Evolutionary conservation across 2,113 vertebrate genomes (phyloP).

Genomic region (Eretmochelys imbricata): DNA sequence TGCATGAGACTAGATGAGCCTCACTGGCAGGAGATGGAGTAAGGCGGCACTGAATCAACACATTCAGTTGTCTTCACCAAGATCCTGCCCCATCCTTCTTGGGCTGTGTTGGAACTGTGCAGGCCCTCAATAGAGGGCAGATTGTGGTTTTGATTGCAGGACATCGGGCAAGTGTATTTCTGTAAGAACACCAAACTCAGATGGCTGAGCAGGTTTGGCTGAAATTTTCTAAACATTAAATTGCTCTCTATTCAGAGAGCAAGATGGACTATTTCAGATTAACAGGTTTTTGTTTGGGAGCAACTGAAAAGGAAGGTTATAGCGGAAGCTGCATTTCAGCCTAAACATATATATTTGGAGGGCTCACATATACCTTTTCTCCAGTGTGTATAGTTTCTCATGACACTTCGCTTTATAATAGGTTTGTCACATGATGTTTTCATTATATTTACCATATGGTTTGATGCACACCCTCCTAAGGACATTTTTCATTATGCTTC

Average conservation of each 20-base stretch:
- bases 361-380: neutral
- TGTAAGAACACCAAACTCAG: neutral
- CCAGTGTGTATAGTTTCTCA: neutral
- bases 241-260: neutral
- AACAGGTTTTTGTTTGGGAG: neutral
- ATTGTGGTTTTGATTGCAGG: neutral
- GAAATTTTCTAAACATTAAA: neutral
- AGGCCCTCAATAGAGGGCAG: neutral
- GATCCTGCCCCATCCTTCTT: rapidly evolving
- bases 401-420: neutral
- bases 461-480: neutral
- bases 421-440: neutral
- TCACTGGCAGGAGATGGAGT: neutral
- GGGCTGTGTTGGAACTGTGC: neutral
- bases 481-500: neutral
- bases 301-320: neutral
- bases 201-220: neutral
- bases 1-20: neutral
- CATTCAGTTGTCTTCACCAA: neutral
- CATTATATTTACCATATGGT: neutral
- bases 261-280: neutral
- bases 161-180: neutral
- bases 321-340: neutral
- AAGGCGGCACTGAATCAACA: neutral
- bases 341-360: neutral